phyloP scores from a whole-genome alignment of 2,888 invertebrate species.

The Hydrotaea diabolus region DNA sequence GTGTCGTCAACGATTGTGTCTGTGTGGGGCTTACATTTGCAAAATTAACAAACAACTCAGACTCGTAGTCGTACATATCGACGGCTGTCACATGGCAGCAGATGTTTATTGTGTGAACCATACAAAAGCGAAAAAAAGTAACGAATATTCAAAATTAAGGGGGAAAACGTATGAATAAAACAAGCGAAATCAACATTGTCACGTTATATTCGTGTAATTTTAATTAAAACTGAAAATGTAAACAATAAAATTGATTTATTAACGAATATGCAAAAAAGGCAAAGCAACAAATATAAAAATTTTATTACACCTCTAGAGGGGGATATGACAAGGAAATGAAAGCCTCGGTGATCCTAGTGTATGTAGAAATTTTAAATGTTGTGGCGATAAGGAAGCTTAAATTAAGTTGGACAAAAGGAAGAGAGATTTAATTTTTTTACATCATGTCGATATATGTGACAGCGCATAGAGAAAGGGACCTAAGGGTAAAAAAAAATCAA shows the following conservation, averaged over 20 bases:
- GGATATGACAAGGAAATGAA: not conserved
- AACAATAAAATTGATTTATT: conserved; percentile 41
- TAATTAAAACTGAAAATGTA: conserved; percentile 46
- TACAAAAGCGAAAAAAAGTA: conserved; percentile 27
- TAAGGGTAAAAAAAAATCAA: too few relatives aligned
- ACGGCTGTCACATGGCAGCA: conserved; percentile 45
- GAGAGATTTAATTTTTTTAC: too few relatives aligned
- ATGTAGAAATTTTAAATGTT: not conserved
- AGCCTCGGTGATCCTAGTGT: not conserved
- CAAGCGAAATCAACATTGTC: conserved; percentile 38
- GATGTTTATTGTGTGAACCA: conserved; percentile 35
- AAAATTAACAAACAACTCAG: conserved; percentile 36
- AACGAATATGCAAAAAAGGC: not conserved
- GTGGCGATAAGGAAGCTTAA: not conserved
- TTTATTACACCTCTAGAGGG: not conserved
- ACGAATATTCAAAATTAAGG: not conserved
- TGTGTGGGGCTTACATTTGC: not conserved
- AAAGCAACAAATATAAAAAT: conserved; percentile 1
- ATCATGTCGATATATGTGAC: too few relatives aligned
- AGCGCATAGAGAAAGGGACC: too few relatives aligned
- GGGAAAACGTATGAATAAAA: conserved; percentile 20
- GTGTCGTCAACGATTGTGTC: conserved; percentile 20
- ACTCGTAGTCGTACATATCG: not conserved
- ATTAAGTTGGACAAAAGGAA: too few relatives aligned
- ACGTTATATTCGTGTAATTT: conserved; percentile 45